These are phyloP conservation scores for Florisuga fusca DNA, from an alignment of 2,797 vertebrate species.

Conservation along the genomic window DNA sequence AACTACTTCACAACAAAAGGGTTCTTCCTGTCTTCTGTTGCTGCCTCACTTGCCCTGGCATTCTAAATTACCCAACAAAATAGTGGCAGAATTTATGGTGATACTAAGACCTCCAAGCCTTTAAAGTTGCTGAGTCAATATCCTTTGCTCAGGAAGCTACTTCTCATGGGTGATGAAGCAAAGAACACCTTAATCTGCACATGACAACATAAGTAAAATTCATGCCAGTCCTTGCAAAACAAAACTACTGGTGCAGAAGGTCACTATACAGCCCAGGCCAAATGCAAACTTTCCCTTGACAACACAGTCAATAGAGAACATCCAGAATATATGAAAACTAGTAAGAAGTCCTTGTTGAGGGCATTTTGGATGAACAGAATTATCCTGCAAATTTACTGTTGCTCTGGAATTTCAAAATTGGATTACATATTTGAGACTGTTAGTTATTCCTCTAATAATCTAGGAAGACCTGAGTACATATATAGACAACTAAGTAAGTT, in stretches of 20 bases:
- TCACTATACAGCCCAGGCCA: slow-evolving; percentile 1
- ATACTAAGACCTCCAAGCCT: not conserved
- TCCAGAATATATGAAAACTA: not conserved
- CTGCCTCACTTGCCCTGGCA: not conserved
- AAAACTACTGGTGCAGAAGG: slow-evolving; percentile 3
- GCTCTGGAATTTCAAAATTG: not conserved
- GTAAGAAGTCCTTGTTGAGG: not conserved
- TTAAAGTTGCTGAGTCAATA: slow-evolving; percentile 44
- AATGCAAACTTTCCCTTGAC: not conserved
- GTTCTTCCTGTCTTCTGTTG: not conserved
- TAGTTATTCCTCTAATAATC: not conserved
- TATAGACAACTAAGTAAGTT: not conserved
- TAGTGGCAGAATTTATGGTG: not conserved
- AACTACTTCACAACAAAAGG: not conserved
- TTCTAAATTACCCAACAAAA: not conserved
- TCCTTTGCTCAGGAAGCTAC: not conserved
- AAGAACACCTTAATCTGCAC: slow-evolving; percentile 61
- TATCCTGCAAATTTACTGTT: not conserved
- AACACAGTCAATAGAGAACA: not conserved
- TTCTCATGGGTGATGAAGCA: slow-evolving; percentile 58
- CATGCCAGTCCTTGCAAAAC: not conserved
- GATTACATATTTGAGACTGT: not conserved
- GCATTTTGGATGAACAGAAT: not conserved
- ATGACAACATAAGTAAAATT: slow-evolving; percentile 33
- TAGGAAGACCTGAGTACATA: not conserved